These are phyloP conservation scores for Heliopora coerulea DNA, from an alignment of 92 coral and sea anemone genomes.

Conservation along the genomic window DNA sequence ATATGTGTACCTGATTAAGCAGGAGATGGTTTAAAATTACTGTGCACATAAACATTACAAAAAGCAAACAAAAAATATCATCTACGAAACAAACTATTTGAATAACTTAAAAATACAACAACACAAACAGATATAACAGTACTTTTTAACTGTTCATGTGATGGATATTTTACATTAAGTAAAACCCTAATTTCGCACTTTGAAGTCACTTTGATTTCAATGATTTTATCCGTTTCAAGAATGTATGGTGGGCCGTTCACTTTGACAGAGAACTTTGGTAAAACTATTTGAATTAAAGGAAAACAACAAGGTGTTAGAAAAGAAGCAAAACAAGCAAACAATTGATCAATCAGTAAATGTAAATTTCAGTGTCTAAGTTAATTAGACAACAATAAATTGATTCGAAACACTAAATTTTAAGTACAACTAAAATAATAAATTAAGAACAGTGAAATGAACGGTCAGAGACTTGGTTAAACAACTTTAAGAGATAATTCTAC, in stretches of 20 bases:
- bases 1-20: slow-evolving; percentile 71
- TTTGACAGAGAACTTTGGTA: slow-evolving; percentile 85
- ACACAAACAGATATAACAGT: neutral
- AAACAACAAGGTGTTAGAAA: neutral
- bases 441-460: no score
- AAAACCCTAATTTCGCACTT: slow-evolving; percentile 42
- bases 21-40: neutral
- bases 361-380: no score
- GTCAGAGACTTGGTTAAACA: no score
- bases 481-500: no score
- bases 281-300: slow-evolving; percentile 49
- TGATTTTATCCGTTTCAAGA: slow-evolving; percentile 56
- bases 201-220: slow-evolving; percentile 57
- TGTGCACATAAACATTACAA: neutral
- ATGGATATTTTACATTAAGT: neutral
- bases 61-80: no score
- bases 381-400: no score
- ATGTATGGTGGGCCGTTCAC: slow-evolving; percentile 75
- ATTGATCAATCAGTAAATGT: neutral
- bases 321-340: neutral
- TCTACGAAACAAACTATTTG: neutral
- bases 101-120: neutral
- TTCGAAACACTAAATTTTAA: no score
- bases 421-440: no score
- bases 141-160: neutral